Evolutionary conservation across 1,140 invertebrate genomes (phyloP).

Genomic region (Diachasmimorpha longicaudata): DNA sequence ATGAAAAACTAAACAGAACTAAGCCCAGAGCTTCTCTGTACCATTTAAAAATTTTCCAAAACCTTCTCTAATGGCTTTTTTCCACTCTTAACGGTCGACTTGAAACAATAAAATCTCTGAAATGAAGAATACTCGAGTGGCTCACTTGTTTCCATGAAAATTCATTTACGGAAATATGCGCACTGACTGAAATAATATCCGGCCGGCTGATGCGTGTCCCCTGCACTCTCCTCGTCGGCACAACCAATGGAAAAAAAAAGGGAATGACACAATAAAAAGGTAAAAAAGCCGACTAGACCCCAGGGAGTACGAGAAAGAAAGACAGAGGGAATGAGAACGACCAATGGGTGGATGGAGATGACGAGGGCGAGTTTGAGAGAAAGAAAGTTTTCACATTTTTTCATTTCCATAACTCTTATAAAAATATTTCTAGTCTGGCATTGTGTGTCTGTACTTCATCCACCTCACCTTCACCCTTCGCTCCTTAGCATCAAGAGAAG

Average conservation of each 20-base stretch:
- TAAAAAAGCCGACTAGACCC: slow-evolving; percentile 17
- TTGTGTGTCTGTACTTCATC: slow-evolving; percentile 22
- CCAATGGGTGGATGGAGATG: neutral
- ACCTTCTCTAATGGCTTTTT: too few species aligned
- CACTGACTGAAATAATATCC: slow-evolving; percentile 62
- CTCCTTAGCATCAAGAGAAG: slow-evolving; percentile 27
- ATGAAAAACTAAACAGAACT: too few species aligned
- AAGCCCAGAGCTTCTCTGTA: too few species aligned
- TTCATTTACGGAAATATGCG: slow-evolving; percentile 63
- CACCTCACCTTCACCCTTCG: slow-evolving; percentile 9
- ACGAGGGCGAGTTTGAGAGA: slow-evolving; percentile 24
- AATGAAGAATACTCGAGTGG: too few species aligned
- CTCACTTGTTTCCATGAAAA: slow-evolving; percentile 44
- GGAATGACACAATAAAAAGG: slow-evolving; percentile 24
- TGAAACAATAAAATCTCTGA: too few species aligned
- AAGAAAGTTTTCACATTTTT: slow-evolving; percentile 59
- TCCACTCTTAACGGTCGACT: too few species aligned
- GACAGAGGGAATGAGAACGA: neutral
- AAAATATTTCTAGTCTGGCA: slow-evolving; percentile 52
- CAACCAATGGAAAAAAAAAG: slow-evolving; percentile 26
- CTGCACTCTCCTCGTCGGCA: slow-evolving; percentile 35
- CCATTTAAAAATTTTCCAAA: too few species aligned
- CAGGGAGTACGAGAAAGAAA: neutral
- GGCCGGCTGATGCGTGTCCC: slow-evolving; percentile 52
- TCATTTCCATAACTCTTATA: slow-evolving; percentile 52